Base-by-base conservation (phyloP, 1,140 invertebrate species). In the Homarus americanus region DNA sequence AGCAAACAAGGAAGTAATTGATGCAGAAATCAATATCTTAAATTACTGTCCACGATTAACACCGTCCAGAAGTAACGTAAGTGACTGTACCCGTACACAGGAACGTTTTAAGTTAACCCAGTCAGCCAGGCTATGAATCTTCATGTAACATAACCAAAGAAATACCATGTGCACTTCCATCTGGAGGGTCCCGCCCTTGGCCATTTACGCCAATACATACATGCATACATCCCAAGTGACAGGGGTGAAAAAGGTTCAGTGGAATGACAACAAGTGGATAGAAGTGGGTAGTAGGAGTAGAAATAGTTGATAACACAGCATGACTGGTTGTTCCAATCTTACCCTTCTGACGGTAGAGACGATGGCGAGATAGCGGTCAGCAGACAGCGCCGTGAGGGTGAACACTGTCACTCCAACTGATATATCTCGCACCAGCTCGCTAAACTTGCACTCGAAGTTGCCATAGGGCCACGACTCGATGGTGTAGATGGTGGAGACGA, bases 321-420 rank as follows among this genome's bases (percentile, higher is more conserved):
- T 10, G 53, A 12, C 53, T 24, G n/a, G n/a, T n/a, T n/a, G n/a
- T n/a, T n/a, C n/a, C n/a, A n/a, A n/a, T n/a, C n/a, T 73, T 44
- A 87, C 85, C 85, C 85, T 87, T 17, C 85, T 49, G 28, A 87
- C 75, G 20, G 73, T 87, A 49, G 85, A 87, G 34, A 87, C 85
- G 38, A 87, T 87, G 32, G 85, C 85, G 2, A 87, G 75, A 53
- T 87, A 87, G 24, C 85, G 85, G 63, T 87, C 85, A n/a, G 85
- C 85, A 32, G 85, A 87, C 20, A 87, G 85, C 28, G 85, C 85
- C 36, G 85, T 87, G 24, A 87, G 73, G 12, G 85, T 87, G 28
- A 87, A 87, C 49, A 79, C 85, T 0, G 85, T 87, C 85, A 87
- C 85, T 0, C 85, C 73, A 7, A 87, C 85, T 0, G 85, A 87